A percentile compares a stretch with the other conserved stretches of the same genome.
Conservation (phyloP, 2,888 invertebrate species). For the Macaria notata region DNA sequence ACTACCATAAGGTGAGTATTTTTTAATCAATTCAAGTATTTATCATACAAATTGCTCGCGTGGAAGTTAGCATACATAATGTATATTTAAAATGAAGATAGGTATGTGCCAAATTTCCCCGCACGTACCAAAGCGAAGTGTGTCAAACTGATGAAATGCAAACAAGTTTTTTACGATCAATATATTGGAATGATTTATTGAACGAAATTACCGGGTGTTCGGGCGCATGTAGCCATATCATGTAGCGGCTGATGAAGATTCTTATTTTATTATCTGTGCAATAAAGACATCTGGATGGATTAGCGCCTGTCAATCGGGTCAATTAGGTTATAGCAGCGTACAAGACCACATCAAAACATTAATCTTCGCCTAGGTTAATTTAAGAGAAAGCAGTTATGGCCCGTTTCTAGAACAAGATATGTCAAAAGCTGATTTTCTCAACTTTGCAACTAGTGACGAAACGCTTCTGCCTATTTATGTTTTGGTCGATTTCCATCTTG, state of each 20-base stretch:
- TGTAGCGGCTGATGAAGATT: constrained; percentile 19
- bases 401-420: background rate
- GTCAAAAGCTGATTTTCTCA: constrained; percentile 1
- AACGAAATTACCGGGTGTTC: constrained; percentile 28
- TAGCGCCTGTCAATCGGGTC: constrained; percentile 4
- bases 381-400: constrained; percentile 5
- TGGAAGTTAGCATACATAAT: no score
- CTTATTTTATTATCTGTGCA: constrained; percentile 22
- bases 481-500: background rate
- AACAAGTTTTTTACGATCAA: constrained; percentile 31
- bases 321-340: constrained; percentile 16
- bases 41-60: no score
- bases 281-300: constrained; percentile 27
- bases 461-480: background rate
- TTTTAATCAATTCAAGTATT: no score
- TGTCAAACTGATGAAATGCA: constrained; percentile 28
- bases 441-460: background rate
- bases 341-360: constrained; percentile 12
- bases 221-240: constrained; percentile 14
- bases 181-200: constrained; percentile 31
- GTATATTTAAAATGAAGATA: background rate
- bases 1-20: no score
- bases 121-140: constrained; percentile 17
- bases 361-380: constrained; percentile 7
- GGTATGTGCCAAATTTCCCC: constrained; percentile 10